Percentiles rank a stretch among this genome's conserved stretches.
Conservation (phyloP, 1,140 invertebrate genomes). For the Drosophila pectinifera region DNA sequence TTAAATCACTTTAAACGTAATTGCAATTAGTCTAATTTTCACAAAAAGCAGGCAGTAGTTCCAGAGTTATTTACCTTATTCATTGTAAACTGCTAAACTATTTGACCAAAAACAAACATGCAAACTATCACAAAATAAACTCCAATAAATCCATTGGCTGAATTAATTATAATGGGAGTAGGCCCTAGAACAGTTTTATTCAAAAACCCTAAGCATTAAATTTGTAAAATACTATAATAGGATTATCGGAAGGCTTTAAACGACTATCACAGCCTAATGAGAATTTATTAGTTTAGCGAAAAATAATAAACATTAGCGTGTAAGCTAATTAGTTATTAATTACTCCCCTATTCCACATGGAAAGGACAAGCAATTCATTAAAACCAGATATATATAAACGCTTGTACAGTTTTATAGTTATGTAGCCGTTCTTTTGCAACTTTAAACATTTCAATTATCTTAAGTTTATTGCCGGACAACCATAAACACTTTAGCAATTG, state of each 20-base stretch:
- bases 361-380: background rate
- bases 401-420: background rate
- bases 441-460: slow-evolving; percentile 18
- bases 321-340: background rate
- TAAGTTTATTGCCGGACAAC: slow-evolving; percentile 12
- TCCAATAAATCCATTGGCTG: background rate
- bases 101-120: background rate
- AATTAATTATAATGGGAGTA: background rate
- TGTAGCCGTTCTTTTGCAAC: background rate
- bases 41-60: too few relatives aligned
- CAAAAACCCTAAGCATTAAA: too few relatives aligned
- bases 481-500: slow-evolving; percentile 20
- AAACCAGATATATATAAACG: background rate
- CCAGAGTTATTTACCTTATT: background rate
- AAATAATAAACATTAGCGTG: too few relatives aligned
- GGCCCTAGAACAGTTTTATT: background rate
- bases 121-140: background rate
- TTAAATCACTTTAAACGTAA: background rate
- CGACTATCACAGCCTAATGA: background rate
- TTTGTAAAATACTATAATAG: background rate
- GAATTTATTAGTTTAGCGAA: background rate
- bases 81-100: background rate
- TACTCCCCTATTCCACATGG: background rate
- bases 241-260: background rate
- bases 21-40: background rate